Evolutionary conservation across 2,113 vertebrate genomes (phyloP), one percentile per base, ranked within the genome.

Genomic region (Ceyx cyanopectus): DNA sequence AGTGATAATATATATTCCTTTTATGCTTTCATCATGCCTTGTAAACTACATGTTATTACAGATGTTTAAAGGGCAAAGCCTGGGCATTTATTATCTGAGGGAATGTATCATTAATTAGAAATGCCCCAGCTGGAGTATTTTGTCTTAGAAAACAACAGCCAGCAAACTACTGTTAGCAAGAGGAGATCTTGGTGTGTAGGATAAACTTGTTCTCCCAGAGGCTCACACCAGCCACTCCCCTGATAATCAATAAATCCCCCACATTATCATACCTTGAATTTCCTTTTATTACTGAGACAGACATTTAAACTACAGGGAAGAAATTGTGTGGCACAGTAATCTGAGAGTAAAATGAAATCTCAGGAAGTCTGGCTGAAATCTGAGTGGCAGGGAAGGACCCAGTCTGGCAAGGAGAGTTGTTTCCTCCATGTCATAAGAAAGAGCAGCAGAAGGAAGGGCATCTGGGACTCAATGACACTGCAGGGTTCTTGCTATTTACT

Each of bases 181-280:
- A 90, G 40, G 37, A 81, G 62, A 60, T 56, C 65, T 53, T 81
- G 61, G 20, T 83, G 67, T n/a, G 70, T 37, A 27, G 76, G 32
- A 68, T 60, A 23, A 68, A 58, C 89, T 62, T 91, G 34, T 87
- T 86, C 61, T 82, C 45, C 40, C 41, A 37, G 82, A 58, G 3
- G 5, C 32, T 91, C n/a, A 24, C 30, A 24, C 30, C 60, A 57
- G 62, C 76, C 56, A 9, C 45, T 89, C 65, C 61, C 29, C 18
- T 30, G 51, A 32, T 86, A 85, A 88, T 75, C 69, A 69, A 32
- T 63, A 58, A 93, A 67, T 40, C 53, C 32, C 26, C 76, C 17
- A 76, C 82, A 29, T 92, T 87, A 87, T 93, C 80, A 66, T 76
- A 87, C 62, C 75, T 84, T 63, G 66, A 75, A 24, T 85, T 94